Evolutionary conservation across 2,888 invertebrate species (phyloP).

Genomic region (Drosophila limbata): DNA sequence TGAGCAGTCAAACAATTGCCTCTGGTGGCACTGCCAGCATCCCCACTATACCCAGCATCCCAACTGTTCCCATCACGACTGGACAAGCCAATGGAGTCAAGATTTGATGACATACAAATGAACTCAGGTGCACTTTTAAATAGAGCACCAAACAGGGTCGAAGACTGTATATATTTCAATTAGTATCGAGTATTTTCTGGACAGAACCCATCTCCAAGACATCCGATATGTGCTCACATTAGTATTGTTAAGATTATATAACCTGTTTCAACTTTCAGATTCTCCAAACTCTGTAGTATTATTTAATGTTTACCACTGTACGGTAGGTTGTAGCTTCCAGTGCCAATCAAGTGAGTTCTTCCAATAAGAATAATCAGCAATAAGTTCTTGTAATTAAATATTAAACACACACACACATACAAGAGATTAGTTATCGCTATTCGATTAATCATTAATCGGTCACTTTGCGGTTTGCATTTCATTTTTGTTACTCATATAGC

Average conservation of each 20-base stretch:
- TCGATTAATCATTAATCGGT: slow-evolving; percentile 12
- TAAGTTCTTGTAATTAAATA: slow-evolving; percentile 21
- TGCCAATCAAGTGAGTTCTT: slow-evolving; percentile 74
- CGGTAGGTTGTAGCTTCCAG: slow-evolving; percentile 61
- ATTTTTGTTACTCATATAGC: slow-evolving; percentile 29
- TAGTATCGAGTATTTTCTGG: slow-evolving; percentile 1
- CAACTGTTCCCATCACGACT: slow-evolving; percentile 24
- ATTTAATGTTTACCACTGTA: slow-evolving; percentile 39
- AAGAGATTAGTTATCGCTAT: slow-evolving; percentile 22
- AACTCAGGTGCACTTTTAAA: not conserved
- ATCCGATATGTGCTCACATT: slow-evolving; percentile 11
- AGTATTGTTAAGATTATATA: slow-evolving; percentile 24
- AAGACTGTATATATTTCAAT: slow-evolving; percentile 81
- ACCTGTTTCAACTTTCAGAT: slow-evolving; percentile 13
- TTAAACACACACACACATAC: slow-evolving; percentile 2
- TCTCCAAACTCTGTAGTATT: slow-evolving; percentile 53
- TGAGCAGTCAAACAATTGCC: slow-evolving; percentile 79
- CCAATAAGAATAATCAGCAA: slow-evolving; percentile 39
- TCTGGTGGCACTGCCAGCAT: slow-evolving; percentile 27
- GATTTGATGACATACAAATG: slow-evolving; percentile 37
- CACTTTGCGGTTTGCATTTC: slow-evolving; percentile 13
- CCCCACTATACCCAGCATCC: slow-evolving; percentile 18
- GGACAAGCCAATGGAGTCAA: slow-evolving; percentile 57
- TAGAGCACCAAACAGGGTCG: not conserved
- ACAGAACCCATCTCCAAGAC: not conserved